Conservation (phyloP, 2,888 invertebrate genomes). For the Heliconius ismenius region DNA sequence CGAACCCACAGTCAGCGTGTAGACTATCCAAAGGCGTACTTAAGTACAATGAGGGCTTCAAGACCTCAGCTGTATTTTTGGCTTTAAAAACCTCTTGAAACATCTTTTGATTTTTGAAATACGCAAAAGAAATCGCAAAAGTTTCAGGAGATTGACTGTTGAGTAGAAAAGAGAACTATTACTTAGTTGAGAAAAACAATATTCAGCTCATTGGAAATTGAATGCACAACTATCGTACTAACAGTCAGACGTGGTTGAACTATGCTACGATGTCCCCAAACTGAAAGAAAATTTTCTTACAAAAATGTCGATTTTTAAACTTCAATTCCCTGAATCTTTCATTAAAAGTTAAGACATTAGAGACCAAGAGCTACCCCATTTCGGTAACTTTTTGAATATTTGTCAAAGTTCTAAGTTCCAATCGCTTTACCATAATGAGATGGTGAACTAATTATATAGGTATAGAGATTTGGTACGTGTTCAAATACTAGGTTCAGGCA, state of each 20-base stretch:
- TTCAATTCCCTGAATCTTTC: slow-evolving; percentile 11
- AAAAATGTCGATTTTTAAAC: slow-evolving; percentile 11
- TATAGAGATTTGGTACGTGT: background rate
- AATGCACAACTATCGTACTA: background rate
- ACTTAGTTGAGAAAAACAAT: no score
- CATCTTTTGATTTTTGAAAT: no score
- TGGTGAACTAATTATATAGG: background rate
- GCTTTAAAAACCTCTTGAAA: background rate
- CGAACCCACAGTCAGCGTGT: background rate
- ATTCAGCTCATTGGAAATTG: background rate
- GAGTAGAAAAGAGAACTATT: background rate
- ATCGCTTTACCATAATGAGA: slow-evolving; percentile 9
- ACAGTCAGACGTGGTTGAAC: background rate
- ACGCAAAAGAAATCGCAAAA: background rate
- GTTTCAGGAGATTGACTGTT: background rate
- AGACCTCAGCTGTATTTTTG: background rate
- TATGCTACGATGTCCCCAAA: background rate
- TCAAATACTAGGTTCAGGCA: background rate
- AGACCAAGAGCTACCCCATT: slow-evolving; percentile 14
- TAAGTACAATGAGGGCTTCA: background rate
- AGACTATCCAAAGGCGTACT: background rate
- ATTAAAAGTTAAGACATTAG: slow-evolving; percentile 22
- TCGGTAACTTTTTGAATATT: slow-evolving; percentile 20
- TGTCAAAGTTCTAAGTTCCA: slow-evolving; percentile 19
- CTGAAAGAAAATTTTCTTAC: background rate